Evolutionary conservation across 2,888 invertebrate genomes (phyloP).

Genomic region (Thecophora atra): DNA sequence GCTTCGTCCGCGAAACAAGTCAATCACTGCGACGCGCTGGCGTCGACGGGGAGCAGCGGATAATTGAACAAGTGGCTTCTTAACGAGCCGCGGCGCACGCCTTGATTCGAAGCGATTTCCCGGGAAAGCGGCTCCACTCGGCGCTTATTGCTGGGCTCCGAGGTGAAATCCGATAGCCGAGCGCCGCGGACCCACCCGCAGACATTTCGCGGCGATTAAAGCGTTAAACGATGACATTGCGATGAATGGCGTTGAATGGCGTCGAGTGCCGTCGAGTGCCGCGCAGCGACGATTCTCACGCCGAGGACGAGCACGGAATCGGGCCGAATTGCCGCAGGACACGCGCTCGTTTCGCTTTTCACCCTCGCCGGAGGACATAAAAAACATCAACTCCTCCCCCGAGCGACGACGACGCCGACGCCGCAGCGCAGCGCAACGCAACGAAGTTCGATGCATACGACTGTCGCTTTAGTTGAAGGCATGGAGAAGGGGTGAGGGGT

Average conservation of each 20-base stretch:
- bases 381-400: conserved; percentile 24
- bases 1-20: no score
- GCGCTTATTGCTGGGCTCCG: no score
- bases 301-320: conserved; percentile 21
- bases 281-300: conserved; percentile 28
- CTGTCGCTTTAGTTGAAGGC: conserved; percentile 20
- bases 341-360: conserved; percentile 47
- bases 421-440: background rate
- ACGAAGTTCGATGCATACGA: background rate
- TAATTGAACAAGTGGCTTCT: no score
- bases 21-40: no score
- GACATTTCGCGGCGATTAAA: conserved; percentile 57
- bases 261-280: conserved; percentile 10
- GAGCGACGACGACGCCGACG: background rate
- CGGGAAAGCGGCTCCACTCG: no score
- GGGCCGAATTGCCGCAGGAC: conserved; percentile 56
- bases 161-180: no score
- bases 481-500: background rate
- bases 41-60: no score
- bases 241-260: conserved; percentile 7
- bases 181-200: background rate
- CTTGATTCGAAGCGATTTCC: no score
- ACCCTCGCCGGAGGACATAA: background rate
- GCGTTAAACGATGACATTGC: conserved; percentile 51
- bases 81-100: no score